These are phyloP conservation scores for Junonia oenone DNA, from an alignment of 2,888 invertebrate species.

Conservation along the genomic window DNA sequence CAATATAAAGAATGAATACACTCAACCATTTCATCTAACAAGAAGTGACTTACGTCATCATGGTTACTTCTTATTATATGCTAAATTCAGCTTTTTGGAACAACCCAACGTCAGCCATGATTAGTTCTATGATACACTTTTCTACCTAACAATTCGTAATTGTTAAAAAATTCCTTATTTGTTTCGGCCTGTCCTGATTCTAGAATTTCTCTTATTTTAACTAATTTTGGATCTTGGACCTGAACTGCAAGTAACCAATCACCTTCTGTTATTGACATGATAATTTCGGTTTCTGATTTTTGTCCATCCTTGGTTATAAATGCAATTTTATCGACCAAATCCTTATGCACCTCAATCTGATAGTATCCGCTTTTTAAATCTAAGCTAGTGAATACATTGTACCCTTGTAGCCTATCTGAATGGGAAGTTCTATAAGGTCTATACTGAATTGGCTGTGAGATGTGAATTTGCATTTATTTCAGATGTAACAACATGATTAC, in stretches of 20 bases:
- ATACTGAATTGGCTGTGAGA: constrained; percentile 8
- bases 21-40: not conserved
- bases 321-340: not conserved
- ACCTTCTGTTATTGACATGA: constrained; percentile 15
- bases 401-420: too few species aligned
- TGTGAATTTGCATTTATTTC: constrained; percentile 22
- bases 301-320: constrained; percentile 27
- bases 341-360: constrained; percentile 18
- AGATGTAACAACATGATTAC: constrained; percentile 9
- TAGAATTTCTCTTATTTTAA: constrained; percentile 18
- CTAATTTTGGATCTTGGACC: constrained; percentile 28
- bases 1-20: not conserved
- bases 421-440: too few species aligned
- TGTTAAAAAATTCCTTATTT: constrained; percentile 24
- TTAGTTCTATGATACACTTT: constrained; percentile 30
- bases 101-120: constrained; percentile 30
- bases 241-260: constrained; percentile 33
- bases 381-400: not conserved
- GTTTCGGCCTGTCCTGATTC: constrained; percentile 24
- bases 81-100: constrained; percentile 31
- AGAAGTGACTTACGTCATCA: constrained; percentile 29
- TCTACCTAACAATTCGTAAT: constrained; percentile 23
- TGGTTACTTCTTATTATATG: constrained; percentile 22
- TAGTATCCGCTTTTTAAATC: not conserved
- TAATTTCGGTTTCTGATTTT: constrained; percentile 8